phyloP scores from a whole-genome alignment of 2,888 invertebrate genomes.

The Scaptomyza parva region DNA sequence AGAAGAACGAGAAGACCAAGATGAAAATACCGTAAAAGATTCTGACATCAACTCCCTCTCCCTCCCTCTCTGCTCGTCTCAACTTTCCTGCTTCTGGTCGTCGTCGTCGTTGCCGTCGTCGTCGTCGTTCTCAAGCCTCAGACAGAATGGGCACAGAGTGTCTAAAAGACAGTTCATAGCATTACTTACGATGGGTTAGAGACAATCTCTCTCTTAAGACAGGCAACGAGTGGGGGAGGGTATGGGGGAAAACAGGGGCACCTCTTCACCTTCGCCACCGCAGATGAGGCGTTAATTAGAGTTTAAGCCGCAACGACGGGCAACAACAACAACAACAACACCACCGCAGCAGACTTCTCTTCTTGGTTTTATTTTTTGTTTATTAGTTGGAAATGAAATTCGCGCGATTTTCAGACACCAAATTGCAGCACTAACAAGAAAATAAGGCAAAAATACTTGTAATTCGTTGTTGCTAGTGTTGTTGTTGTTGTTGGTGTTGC shows the following conservation, averaged over 20 bases:
- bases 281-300: slow-evolving; percentile 80
- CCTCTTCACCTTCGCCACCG: slow-evolving; percentile 30
- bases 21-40: slow-evolving; percentile 53
- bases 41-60: slow-evolving; percentile 8
- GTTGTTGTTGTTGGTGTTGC: slow-evolving; percentile 20
- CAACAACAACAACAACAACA: no score
- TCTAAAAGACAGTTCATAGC: slow-evolving; percentile 73
- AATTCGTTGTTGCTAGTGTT: slow-evolving; percentile 30
- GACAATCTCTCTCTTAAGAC: slow-evolving; percentile 21
- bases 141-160: slow-evolving; percentile 75
- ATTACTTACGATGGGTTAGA: slow-evolving; percentile 54
- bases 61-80: background rate
- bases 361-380: slow-evolving; percentile 38
- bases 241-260: background rate
- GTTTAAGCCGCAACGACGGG: slow-evolving; percentile 66
- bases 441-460: slow-evolving; percentile 24
- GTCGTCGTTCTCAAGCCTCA: slow-evolving; percentile 40
- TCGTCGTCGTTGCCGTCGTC: no score
- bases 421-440: slow-evolving; percentile 56
- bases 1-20: background rate
- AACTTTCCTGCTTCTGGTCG: slow-evolving; percentile 15
- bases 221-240: background rate
- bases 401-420: slow-evolving; percentile 48
- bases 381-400: slow-evolving; percentile 69
- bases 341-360: slow-evolving; percentile 5